Base-by-base conservation (phyloP, 1,140 invertebrate genomes). In the Zaprionus ornatus region DNA sequence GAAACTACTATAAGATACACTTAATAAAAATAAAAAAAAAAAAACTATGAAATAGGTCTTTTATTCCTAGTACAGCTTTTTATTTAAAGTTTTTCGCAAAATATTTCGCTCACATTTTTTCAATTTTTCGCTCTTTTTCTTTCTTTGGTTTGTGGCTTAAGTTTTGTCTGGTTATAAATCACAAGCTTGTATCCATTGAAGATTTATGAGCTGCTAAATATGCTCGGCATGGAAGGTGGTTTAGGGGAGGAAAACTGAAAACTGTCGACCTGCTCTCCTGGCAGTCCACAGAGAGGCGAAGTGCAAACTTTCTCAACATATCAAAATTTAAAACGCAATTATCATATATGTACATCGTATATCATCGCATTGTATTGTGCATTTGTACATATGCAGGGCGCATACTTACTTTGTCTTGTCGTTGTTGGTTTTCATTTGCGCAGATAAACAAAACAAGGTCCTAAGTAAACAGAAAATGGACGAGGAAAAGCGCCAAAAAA, bases 141-240 rank as follows among this genome's bases (percentile, higher is more conserved):
- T 73, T 60, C 57, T 52, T 66, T 74, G 29, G 45, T 72, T 23
- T 62, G 10, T 56, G 25, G 48, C 40, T 69, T 23, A 85, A 84
- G 56, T 80, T 79, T 40, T 63, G 68, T 68, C 37, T 75, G 13
- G 72, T 57, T 63, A 90, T 88, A 88, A 88, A 90, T 88, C 86
- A 90, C 75, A 72, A 61, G 68, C 70, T 72, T 85, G 72, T 59
- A 82, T 72, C 85, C 81, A 82, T 85, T 54, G 62, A 79, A 90
- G 86, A 88, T 88, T 88, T 88, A 88, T 81, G 85, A 81, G 85
- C 81, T 88, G 84, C 72, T 90, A 88, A 90, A 88, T 81, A 81
- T 90, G 72, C 67, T 70, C 55, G 62, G 17, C 17, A 62, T 60
- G 45, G 23, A 48, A 17, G n/a, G 25, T 7, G 15, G 5, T 42